phyloP scores from a whole-genome alignment of 2,797 vertebrate genomes.

The Antennarius maculatus region DNA sequence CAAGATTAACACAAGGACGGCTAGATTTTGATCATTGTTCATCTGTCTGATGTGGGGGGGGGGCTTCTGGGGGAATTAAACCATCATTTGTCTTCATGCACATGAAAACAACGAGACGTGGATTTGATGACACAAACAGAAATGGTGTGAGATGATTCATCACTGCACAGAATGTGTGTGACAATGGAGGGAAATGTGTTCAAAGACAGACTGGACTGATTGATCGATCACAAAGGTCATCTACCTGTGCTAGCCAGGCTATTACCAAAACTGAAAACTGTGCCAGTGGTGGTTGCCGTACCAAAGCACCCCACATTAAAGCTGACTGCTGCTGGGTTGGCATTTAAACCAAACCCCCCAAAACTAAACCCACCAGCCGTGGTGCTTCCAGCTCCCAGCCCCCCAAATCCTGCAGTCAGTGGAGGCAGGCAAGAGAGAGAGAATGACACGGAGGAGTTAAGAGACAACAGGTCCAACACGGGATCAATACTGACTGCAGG shows the following conservation, averaged over 20 bases:
- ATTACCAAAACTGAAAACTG: conserved; percentile 98
- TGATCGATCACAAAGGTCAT: conserved; percentile 71
- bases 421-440: conserved; percentile 86
- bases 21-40: conserved; percentile 3
- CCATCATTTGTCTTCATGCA: conserved; percentile 53
- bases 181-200: conserved; percentile 49
- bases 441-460: conserved; percentile 78
- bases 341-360: conserved; percentile 96
- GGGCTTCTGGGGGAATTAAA: conserved; percentile 23
- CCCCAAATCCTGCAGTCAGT: conserved; percentile 94
- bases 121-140: conserved; percentile 30
- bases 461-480: conserved; percentile 37
- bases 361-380: conserved; percentile 97
- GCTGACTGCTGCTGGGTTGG: conserved; percentile 93
- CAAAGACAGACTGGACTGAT: conserved; percentile 61
- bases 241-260: conserved; percentile 97
- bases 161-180: conserved; percentile 53
- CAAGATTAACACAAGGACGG: conserved; percentile 12
- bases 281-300: conserved; percentile 90
- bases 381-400: conserved; percentile 93
- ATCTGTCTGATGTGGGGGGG: conserved; percentile 11
- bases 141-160: conserved; percentile 30
- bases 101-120: conserved; percentile 34
- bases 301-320: conserved; percentile 97
- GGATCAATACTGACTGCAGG: conserved; percentile 1